A percentile compares a stretch with the other conserved stretches of the same genome.
These are phyloP conservation scores for Hymenopus coronatus DNA, from an alignment of 2,888 invertebrate species.

Conservation along the genomic window DNA sequence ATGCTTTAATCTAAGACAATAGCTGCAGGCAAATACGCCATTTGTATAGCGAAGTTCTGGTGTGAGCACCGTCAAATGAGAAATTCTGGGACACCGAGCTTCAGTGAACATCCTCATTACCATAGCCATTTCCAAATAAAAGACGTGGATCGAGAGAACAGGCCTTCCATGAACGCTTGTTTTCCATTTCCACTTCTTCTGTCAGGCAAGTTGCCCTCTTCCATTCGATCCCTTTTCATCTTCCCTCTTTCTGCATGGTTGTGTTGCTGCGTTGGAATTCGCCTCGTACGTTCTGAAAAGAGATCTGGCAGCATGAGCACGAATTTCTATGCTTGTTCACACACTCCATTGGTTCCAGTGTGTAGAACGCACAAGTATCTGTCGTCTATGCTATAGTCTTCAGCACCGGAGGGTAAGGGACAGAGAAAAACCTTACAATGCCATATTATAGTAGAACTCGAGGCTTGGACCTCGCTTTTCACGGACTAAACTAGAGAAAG, in stretches of 20 bases:
- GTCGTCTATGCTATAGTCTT: not conserved
- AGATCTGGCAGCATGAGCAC: not conserved
- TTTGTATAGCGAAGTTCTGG: not conserved
- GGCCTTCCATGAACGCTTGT: not conserved
- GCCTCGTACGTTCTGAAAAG: not conserved
- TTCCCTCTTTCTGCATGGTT: not conserved
- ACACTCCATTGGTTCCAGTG: not conserved
- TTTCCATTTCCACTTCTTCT: not conserved
- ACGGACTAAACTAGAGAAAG: not conserved
- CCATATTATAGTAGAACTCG: not conserved
- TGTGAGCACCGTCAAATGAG: not conserved
- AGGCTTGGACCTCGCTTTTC: not conserved
- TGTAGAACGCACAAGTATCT: not conserved
- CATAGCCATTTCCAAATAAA: not conserved
- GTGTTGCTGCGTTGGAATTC: not conserved
- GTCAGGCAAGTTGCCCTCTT: not conserved
- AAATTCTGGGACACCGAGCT: not conserved
- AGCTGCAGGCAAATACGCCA: not conserved
- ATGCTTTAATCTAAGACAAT: not conserved
- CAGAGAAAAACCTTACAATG: not conserved
- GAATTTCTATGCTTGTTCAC: not conserved
- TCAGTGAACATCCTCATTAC: not conserved
- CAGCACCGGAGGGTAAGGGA: not conserved
- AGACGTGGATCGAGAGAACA: not conserved
- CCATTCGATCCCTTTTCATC: not conserved